Percentiles rank a stretch among this genome's conserved stretches.
phyloP scores from a whole-genome alignment of 2,113 vertebrate genomes.

The Apodemus sylvaticus region DNA sequence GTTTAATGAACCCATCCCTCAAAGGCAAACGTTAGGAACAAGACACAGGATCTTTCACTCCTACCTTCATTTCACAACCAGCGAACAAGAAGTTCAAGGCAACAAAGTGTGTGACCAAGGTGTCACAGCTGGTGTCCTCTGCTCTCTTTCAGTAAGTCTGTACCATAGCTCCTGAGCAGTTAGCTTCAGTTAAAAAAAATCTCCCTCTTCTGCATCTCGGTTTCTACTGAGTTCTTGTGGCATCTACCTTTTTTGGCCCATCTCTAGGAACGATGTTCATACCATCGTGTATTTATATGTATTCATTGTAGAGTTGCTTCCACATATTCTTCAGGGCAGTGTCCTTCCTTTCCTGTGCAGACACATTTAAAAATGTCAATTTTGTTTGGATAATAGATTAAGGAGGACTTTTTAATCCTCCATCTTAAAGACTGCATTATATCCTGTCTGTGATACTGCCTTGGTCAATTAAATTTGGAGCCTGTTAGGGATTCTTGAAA shows the following conservation, averaged over 20 bases:
- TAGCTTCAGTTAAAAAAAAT: neutral
- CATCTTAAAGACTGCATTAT: constrained; percentile 39
- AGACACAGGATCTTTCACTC: neutral
- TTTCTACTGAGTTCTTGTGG: neutral
- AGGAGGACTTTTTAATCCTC: neutral
- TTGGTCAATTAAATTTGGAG: constrained; percentile 44
- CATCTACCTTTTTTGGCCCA: neutral
- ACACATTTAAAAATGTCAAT: neutral
- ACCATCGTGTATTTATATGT: neutral
- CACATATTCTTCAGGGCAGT: neutral
- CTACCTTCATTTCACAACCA: neutral
- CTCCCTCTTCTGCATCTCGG: neutral
- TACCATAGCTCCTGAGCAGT: neutral
- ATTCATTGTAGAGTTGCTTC: neutral
- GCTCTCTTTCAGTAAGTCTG: neutral
- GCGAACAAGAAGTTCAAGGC: neutral
- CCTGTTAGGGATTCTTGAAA: constrained; percentile 46
- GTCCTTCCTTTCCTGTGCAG: neutral
- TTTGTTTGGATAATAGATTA: constrained; percentile 20
- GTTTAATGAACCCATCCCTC: neutral
- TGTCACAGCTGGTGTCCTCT: neutral
- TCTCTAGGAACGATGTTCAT: neutral
- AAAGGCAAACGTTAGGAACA: neutral
- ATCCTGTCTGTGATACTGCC: neutral
- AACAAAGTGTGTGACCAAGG: neutral